Base-by-base conservation (phyloP, 37 sponge, comb jelly and placozoan genomes). In the Chondrilla cf. caribensis region DNA sequence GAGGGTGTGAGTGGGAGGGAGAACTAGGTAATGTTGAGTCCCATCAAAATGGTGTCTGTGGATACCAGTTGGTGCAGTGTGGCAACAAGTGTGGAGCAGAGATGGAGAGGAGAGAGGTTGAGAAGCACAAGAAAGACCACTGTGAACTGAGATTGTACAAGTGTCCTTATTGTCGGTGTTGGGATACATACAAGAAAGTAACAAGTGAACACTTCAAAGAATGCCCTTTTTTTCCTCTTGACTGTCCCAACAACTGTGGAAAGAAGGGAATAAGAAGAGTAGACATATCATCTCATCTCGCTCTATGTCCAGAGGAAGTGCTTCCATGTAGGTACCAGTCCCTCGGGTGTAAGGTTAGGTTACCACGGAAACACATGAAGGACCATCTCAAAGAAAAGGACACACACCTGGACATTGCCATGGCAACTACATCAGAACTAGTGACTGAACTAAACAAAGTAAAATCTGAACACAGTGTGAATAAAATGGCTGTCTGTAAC, bases 181-280 rank as follows among this genome's bases (percentile, higher is more conserved):
- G 32, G 3, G 33, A 33, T 1, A 67, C 68, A 3, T 26, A 67
- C 32, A 67, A 29, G 35, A 33, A 33, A 33, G 33, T 67, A 33
- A 67, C 68, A 1, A 28, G 15, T 29, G 68, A 67, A 33, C 68
- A 67, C 29, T 33, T 8, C 32, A 1, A 8, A 0, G 33, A 33
- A 4, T 67, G 68, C 35, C 31, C n/a, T 17, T 31, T 17, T 5
- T 28, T 67, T 33, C 68, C 68, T 6, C 32, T 33, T 33, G 68
- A 67, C 35, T 67, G 68, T 67, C 68, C 68, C 33, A 67, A 67
- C 35, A 33, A 33, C 68, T 67, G 68, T 26, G 68, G 32, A 33
- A 33, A 28, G 15, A 4, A 17, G 32, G 68, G 68, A 1, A 67
- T 67, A 18, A 28, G 17, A 3, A 6, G 29, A 33, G 35, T 17